Base-by-base conservation (phyloP, 2,113 vertebrate genomes). In the Psettodes erumei region DNA sequence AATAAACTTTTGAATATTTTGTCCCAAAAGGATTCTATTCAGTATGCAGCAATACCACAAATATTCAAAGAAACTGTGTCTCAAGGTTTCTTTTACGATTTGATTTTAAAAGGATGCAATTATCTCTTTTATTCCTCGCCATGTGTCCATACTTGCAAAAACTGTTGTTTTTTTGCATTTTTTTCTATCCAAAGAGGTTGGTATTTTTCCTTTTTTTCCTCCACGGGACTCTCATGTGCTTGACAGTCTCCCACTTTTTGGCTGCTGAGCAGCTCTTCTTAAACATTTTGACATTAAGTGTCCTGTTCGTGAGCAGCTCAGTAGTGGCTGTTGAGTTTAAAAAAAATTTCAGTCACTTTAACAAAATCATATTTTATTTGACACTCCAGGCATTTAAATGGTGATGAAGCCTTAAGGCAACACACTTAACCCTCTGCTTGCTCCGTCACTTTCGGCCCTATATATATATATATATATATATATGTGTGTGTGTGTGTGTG, bases 31-130 rank as follows among this genome's bases (percentile, higher is more conserved):
- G 47, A 27, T 37, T 72, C 65, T 27, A 15, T 73, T 74, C 48
- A 89, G 79, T 77, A 54, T 71, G 67, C 53, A 62, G 77, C 61
- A 88, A 84, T 40, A 53, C 19, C 32, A 55, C 54, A 51, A 65
- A 68, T 35, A 33, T 55, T 70, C 2, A 30, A 79, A 69, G 67
- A 66, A 67, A 61, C 51, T 1, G 28, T 7, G 12, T 77, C 77
- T 38, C 33, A 1, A 5, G 64, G 48, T 61, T 71, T 51, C 12
- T 69, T 61, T 61, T 16, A 50, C 18, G 60, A 40, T 82, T 28
- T 54, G 28, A 16, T 16, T 47, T 77, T 19, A 35, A 38, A 40
- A 3, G 47, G 18, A 60, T 61, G 16, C 8, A 43, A 6, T 67
- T 59, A 60, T 67, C 21, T 68, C 18, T 4, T 79, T 56, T 53